Conservation (phyloP, 2,888 invertebrate genomes). For the Drosophila greeni region DNA sequence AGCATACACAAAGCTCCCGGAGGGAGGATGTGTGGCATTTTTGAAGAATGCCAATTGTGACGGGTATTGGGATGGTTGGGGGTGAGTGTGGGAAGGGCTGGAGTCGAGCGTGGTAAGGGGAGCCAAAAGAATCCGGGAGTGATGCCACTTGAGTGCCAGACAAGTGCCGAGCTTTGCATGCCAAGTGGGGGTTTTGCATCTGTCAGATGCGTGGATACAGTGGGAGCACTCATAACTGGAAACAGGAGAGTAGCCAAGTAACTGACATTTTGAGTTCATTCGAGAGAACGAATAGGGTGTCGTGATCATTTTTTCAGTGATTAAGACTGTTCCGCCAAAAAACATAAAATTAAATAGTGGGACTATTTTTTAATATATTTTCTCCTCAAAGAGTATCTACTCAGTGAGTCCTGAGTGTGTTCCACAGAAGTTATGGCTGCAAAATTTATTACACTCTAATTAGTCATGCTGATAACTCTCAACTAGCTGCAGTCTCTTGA, state of each 20-base stretch:
- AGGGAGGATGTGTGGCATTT: constrained; percentile 22
- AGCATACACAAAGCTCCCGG: background rate
- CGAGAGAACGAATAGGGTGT: background rate
- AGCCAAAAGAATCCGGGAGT: constrained; percentile 12
- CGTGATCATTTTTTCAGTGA: background rate
- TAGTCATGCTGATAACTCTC: constrained; percentile 51
- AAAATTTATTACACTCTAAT: constrained; percentile 55
- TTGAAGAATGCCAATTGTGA: constrained; percentile 58
- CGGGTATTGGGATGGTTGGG: constrained; percentile 2
- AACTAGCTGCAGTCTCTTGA: constrained; percentile 1
- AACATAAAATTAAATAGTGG: background rate
- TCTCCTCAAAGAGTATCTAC: too few species aligned
- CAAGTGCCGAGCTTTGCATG: constrained; percentile 46
- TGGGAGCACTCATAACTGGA: constrained; percentile 8
- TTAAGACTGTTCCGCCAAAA: too few species aligned
- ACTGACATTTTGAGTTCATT: background rate
- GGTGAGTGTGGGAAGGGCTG: constrained; percentile 1
- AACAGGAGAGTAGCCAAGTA: constrained; percentile 1
- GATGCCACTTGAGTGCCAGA: constrained; percentile 35
- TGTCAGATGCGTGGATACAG: constrained; percentile 26
- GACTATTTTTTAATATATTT: background rate
- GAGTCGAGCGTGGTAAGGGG: background rate
- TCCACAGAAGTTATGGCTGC: background rate
- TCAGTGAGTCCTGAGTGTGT: constrained; percentile 2
- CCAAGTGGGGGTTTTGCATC: constrained; percentile 23